Evolutionary conservation across 2,888 invertebrate species (phyloP).

Genomic region (Deilephila porcellus): DNA sequence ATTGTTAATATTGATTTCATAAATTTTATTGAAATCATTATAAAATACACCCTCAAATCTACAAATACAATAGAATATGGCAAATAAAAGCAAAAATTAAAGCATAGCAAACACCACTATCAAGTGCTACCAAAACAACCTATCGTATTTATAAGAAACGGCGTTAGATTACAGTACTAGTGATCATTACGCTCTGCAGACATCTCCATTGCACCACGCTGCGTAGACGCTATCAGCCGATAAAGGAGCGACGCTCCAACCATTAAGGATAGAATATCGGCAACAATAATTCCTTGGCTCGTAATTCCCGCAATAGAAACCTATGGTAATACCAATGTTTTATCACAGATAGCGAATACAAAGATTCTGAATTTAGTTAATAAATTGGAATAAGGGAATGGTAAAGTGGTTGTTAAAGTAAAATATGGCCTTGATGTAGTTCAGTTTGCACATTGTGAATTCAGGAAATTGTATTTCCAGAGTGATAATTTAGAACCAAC

Average conservation of each 20-base stretch:
- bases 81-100: background rate
- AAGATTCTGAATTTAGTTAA: conserved; percentile 22
- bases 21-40: no score
- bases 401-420: conserved; percentile 2
- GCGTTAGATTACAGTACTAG: conserved; percentile 16
- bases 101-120: background rate
- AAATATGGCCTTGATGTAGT: conserved; percentile 1
- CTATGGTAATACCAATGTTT: conserved; percentile 25
- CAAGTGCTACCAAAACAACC: background rate
- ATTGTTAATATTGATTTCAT: no score
- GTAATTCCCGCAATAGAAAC: conserved; percentile 23
- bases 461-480: background rate
- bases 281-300: conserved; percentile 10
- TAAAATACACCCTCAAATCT: no score
- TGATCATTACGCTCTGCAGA: conserved; percentile 53
- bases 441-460: background rate
- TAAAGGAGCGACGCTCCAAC: conserved; percentile 27
- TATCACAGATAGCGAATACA: conserved; percentile 11
- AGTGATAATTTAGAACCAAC: no score
- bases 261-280: conserved; percentile 27
- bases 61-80: no score
- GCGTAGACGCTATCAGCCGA: conserved; percentile 35
- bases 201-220: conserved; percentile 55
- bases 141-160: conserved; percentile 24
- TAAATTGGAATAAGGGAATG: background rate